Evolutionary conservation across 53 echinoderm and acorn worm species (phyloP).

Genomic region (Paracentrotus lividus): DNA sequence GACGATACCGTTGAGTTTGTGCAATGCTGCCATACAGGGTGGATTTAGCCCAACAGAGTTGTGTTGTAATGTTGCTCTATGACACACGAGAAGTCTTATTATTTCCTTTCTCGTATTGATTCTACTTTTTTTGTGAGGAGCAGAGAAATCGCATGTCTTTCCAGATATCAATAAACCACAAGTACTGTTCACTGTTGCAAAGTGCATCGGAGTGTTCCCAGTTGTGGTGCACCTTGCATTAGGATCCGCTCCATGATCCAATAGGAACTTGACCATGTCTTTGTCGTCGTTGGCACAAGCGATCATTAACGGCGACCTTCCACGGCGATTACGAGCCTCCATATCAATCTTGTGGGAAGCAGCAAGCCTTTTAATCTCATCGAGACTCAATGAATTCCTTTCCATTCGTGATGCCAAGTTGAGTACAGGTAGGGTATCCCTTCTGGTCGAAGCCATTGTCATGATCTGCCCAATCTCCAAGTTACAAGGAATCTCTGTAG

Average conservation of each 20-base stretch:
- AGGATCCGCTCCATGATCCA: neutral
- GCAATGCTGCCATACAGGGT: neutral
- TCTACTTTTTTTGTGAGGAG: neutral
- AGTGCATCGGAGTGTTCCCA: neutral
- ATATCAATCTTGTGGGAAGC: neutral
- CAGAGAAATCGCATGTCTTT: neutral
- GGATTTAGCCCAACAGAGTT: neutral
- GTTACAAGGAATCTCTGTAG: neutral
- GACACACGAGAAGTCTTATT: neutral
- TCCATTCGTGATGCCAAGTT: neutral
- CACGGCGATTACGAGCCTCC: neutral
- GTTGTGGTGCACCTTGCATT: neutral
- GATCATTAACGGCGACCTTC: neutral
- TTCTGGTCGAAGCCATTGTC: neutral
- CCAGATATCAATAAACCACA: neutral
- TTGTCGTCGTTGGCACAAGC: neutral
- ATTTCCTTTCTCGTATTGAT: neutral
- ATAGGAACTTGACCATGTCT: neutral
- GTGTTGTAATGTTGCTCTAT: neutral
- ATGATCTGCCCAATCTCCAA: neutral
- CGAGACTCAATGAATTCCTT: neutral
- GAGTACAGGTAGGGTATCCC: neutral
- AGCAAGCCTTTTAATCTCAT: neutral
- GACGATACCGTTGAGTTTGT: neutral
- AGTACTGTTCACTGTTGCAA: neutral